Conservation (phyloP, 2,888 invertebrate species). For the Drosophila bunnanda region DNA sequence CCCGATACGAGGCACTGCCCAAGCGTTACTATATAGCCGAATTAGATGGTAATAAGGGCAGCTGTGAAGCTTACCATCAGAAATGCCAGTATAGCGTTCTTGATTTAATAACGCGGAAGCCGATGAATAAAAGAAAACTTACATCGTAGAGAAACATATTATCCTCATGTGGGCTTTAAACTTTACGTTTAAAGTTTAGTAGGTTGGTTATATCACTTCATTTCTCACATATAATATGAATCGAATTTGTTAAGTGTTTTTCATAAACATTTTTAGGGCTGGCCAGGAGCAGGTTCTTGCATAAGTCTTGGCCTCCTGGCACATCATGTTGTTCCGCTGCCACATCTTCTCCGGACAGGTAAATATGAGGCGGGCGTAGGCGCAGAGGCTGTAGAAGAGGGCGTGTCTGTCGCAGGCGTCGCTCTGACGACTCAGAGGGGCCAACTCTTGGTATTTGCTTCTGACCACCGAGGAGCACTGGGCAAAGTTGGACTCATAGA, state of each 20-base stretch:
- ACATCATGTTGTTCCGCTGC: conserved; percentile 54
- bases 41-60: conserved; percentile 63
- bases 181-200: not conserved
- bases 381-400: conserved; percentile 69
- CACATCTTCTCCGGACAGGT: conserved; percentile 57
- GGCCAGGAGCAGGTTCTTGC: conserved; percentile 59
- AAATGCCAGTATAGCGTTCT: conserved; percentile 73
- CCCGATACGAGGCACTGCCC: conserved; percentile 71
- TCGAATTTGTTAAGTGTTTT: conserved; percentile 42
- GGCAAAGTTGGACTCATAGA: conserved; percentile 57
- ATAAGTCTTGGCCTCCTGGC: conserved; percentile 54
- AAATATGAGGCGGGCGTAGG: conserved; percentile 56
- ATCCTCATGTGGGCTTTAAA: not conserved
- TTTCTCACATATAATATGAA: not conserved
- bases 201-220: not conserved
- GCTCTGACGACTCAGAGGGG: conserved; percentile 57
- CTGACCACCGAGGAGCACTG: conserved; percentile 52
- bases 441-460: conserved; percentile 46
- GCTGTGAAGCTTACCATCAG: conserved; percentile 60
- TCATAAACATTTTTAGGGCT: conserved; percentile 65
- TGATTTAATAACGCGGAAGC: conserved; percentile 76
- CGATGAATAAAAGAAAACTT: conserved; percentile 48
- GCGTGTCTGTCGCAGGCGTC: conserved; percentile 66
- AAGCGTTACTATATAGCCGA: conserved; percentile 78
- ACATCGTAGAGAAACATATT: not conserved